Conservation (phyloP, 2,888 invertebrate genomes). For the Branchipolynoe longqiensis region DNA sequence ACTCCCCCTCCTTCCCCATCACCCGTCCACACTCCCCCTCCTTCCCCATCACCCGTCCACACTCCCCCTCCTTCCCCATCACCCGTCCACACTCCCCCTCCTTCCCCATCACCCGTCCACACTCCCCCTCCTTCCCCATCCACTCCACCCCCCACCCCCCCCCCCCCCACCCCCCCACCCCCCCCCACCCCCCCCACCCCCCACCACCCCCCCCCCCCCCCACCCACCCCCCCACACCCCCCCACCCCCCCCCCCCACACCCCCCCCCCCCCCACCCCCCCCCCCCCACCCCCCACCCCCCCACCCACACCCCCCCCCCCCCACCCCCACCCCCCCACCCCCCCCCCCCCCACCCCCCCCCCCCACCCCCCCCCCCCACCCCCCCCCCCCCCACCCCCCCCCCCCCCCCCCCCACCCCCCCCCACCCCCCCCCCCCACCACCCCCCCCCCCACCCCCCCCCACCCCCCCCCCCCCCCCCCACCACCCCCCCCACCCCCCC, state of each 20-base stretch:
- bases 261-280: too few relatives aligned
- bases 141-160: not conserved
- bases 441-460: not conserved
- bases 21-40: too few relatives aligned
- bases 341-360: not conserved
- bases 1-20: slow-evolving; percentile 3
- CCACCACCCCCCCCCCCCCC: too few relatives aligned
- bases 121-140: not conserved
- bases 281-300: too few relatives aligned
- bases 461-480: not conserved
- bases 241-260: too few relatives aligned
- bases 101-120: not conserved
- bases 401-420: too few relatives aligned
- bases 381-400: not conserved
- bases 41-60: not conserved
- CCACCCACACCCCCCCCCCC: too few relatives aligned
- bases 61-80: not conserved
- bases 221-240: too few relatives aligned
- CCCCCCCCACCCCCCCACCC: not conserved
- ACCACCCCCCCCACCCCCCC: too few relatives aligned
- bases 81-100: not conserved
- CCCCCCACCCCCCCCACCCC: not conserved
- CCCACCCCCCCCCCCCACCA: not conserved
- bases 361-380: too few relatives aligned
- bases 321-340: not conserved